Percentiles rank a stretch among this genome's conserved stretches.
Conservation (phyloP, 2,888 invertebrate genomes). For the Standfussiana lucernea region DNA sequence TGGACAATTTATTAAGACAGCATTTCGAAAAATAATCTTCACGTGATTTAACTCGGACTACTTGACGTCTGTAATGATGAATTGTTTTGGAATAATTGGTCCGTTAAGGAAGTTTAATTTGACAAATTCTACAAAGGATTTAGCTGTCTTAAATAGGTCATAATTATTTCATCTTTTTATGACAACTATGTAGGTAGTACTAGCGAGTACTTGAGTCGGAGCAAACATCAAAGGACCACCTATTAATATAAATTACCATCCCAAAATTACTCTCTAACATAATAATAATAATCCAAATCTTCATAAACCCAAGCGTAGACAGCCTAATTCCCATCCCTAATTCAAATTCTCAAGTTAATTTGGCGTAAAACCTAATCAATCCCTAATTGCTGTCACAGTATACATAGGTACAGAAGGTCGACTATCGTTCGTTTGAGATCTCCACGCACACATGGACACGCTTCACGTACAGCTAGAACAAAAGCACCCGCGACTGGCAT, state of each 20-base stretch:
- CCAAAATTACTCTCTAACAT: constrained; percentile 35
- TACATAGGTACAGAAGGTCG: background rate
- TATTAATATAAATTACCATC: constrained; percentile 32
- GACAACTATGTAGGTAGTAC: background rate
- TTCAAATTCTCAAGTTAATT: constrained; percentile 46
- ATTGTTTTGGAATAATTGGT: background rate
- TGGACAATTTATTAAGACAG: background rate
- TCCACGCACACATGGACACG: background rate
- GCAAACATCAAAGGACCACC: constrained; percentile 4
- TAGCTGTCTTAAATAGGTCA: background rate
- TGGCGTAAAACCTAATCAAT: constrained; percentile 51
- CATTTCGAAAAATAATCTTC: background rate
- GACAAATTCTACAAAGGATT: background rate
- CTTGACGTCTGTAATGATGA: background rate
- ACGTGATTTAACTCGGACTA: background rate
- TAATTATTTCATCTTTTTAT: background rate
- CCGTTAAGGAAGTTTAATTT: background rate
- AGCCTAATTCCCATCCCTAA: constrained; percentile 22
- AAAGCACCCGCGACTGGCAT: background rate
- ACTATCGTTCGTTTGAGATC: background rate
- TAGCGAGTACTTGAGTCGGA: background rate
- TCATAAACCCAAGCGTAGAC: constrained; percentile 23
- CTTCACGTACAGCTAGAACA: background rate
- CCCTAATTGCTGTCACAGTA: constrained; percentile 24
- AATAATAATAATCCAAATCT: constrained; percentile 49